phyloP scores from a whole-genome alignment of 1,140 invertebrate species.

The Protaetia brevitarsis region DNA sequence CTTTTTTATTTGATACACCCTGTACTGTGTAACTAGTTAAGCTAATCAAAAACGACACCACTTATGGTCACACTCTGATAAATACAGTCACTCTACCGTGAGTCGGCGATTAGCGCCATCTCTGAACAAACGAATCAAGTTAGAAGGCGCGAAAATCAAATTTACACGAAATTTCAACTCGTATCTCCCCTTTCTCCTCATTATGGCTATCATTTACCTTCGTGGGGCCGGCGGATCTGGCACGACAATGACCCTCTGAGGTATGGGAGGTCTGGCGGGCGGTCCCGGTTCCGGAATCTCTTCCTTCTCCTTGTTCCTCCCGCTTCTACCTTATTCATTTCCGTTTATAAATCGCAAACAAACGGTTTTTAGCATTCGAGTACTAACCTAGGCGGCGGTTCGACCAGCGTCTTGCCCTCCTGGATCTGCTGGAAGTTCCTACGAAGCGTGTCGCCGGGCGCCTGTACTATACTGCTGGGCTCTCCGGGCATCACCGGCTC shows the following conservation, averaged over 20 bases:
- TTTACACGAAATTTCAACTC: too few species aligned
- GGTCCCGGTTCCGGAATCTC: conserved; percentile 74
- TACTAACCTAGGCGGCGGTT: conserved; percentile 44
- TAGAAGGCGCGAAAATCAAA: too few species aligned
- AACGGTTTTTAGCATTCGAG: neutral
- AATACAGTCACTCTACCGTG: too few species aligned
- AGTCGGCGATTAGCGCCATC: too few species aligned
- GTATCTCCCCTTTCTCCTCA: too few species aligned
- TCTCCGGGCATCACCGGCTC: conserved; percentile 80
- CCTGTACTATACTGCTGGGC: conserved; percentile 86
- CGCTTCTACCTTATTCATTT: conserved; percentile 34
- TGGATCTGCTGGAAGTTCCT: conserved; percentile 97
- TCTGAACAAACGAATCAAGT: too few species aligned
- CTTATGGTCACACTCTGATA: too few species aligned
- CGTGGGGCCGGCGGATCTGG: conserved; percentile 56
- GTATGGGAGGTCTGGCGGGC: conserved; percentile 78
- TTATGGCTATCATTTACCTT: conserved; percentile 38
- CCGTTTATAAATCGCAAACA: neutral
- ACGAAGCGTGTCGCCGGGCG: conserved; percentile 84
- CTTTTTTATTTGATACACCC: too few species aligned
- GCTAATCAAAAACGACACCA: too few species aligned
- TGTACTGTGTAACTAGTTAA: too few species aligned
- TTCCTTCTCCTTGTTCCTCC: conserved; percentile 43
- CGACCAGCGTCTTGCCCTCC: conserved; percentile 68
- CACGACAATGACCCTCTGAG: conserved; percentile 81